Evolutionary conservation across 2,888 invertebrate genomes (phyloP).

Genomic region (Perizoma flavofasciatum): DNA sequence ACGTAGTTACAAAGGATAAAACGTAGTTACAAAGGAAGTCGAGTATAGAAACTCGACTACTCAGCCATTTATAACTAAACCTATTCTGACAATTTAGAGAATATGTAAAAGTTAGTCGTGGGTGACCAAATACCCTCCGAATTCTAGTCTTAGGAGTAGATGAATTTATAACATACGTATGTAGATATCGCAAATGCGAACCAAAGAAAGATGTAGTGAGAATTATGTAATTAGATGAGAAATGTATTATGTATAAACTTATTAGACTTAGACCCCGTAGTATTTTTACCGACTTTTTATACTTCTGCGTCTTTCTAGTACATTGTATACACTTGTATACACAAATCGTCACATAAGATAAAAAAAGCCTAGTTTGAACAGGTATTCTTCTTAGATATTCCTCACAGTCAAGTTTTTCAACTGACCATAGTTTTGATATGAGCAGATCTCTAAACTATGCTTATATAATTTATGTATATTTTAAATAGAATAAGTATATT

Average conservation of each 20-base stretch:
- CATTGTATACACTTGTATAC: constrained; percentile 49
- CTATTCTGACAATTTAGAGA: too few species aligned
- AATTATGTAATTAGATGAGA: constrained; percentile 52
- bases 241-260: constrained; percentile 66
- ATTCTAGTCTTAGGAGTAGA: constrained; percentile 60
- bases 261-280: constrained; percentile 57
- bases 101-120: constrained; percentile 41
- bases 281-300: constrained; percentile 79
- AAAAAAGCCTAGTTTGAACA: not conserved
- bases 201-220: constrained; percentile 77
- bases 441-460: constrained; percentile 28
- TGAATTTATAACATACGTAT: constrained; percentile 50
- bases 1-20: too few species aligned
- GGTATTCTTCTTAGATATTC: too few species aligned
- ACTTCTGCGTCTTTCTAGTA: constrained; percentile 65
- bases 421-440: constrained; percentile 16
- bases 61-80: too few species aligned
- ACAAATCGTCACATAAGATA: constrained; percentile 27
- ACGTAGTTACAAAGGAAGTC: too few species aligned
- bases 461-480: constrained; percentile 5
- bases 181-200: constrained; percentile 48
- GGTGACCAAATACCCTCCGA: constrained; percentile 69
- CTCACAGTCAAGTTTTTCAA: not conserved
- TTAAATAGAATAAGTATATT: constrained; percentile 13
- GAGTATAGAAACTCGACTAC: too few species aligned